Percentiles rank a stretch among this genome's conserved stretches.
phyloP scores from a whole-genome alignment of 2,797 vertebrate species.

The Odontamblyopus rebecca region DNA sequence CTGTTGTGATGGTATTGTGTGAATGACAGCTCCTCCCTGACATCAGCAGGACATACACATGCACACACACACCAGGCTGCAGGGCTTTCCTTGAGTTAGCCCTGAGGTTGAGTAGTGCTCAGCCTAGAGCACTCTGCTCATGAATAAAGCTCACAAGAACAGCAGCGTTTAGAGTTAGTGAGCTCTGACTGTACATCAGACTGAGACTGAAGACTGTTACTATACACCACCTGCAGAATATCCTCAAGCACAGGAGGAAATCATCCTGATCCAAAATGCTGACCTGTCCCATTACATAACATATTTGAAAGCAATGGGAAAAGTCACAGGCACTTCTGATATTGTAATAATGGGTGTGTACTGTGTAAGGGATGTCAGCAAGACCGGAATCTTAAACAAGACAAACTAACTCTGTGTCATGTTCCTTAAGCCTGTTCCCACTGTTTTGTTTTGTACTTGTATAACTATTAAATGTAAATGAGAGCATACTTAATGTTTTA shows the following conservation, averaged over 20 bases:
- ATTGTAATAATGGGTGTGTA: background rate
- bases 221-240: slow-evolving; percentile 3
- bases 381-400: background rate
- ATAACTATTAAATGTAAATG: too few species aligned
- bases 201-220: background rate
- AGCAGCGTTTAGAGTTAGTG: slow-evolving; percentile 1
- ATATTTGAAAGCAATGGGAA: background rate
- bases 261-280: background rate
- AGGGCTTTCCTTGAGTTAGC: slow-evolving; percentile 11
- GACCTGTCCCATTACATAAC: background rate
- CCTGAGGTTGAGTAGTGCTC: slow-evolving; percentile 15
- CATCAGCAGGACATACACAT: slow-evolving; percentile 25
- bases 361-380: background rate
- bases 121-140: slow-evolving; percentile 21
- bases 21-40: slow-evolving; percentile 59
- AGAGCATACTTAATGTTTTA: too few species aligned
- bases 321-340: background rate
- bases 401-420: too few species aligned
- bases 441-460: too few species aligned
- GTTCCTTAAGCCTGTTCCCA: too few species aligned
- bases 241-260: background rate
- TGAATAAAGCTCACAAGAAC: slow-evolving; percentile 19
- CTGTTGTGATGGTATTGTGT: slow-evolving; percentile 59
- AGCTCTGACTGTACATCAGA: slow-evolving; percentile 1
- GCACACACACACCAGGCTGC: slow-evolving; percentile 9